Base-by-base conservation (phyloP, 2,888 invertebrate species). In the Itoplectis maculator region DNA sequence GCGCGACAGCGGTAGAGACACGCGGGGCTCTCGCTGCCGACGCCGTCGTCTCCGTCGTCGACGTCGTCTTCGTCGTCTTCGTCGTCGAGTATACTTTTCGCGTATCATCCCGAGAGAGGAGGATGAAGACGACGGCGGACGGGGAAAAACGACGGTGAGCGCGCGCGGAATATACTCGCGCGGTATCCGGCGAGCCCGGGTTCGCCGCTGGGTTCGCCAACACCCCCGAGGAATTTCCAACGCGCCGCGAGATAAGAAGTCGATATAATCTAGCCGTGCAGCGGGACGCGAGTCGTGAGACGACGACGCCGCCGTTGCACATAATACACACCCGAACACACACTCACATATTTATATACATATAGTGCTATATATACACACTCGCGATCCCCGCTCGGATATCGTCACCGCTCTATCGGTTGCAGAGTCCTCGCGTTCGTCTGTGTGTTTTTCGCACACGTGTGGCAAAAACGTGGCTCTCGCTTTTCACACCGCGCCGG, bases 241-340 rank as follows among this genome's bases (percentile, higher is more conserved):
- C 45, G 42, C 76, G 65, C 68, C n/a, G 18, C 35, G 37, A 79
- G 81, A 81, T 84, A 81, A 76, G 83, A 56, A 81, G 83, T 61
- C 75, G 81, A 78, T 81, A 75, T 66, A 15, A 83, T 79, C 78
- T 70, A 35, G 61, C 63, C 66, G 69, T 29, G n/a, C n/a, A 37
- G 61, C 40, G 76, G 68, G 72, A 56, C 59, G 72, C 40, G 61
- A 65, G 61, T 51, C 79, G 54, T 37, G 59, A 18, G 49, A 73
- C 47, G 72, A 73, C 47, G 72, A 59, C 56, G 56, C 35, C 47
- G 18, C 35, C 37, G 59, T 37, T 37, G n/a, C n/a, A 45, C n/a
- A 45, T 45, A 45, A 23, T 23, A 23, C 8, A 54, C 8, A 20
- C 20, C 9, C 9, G 20, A 3, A 23, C n/a, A 15, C n/a, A 15